Evolutionary conservation across 2,888 invertebrate genomes (phyloP).

Genomic region (Eulithis prunata): DNA sequence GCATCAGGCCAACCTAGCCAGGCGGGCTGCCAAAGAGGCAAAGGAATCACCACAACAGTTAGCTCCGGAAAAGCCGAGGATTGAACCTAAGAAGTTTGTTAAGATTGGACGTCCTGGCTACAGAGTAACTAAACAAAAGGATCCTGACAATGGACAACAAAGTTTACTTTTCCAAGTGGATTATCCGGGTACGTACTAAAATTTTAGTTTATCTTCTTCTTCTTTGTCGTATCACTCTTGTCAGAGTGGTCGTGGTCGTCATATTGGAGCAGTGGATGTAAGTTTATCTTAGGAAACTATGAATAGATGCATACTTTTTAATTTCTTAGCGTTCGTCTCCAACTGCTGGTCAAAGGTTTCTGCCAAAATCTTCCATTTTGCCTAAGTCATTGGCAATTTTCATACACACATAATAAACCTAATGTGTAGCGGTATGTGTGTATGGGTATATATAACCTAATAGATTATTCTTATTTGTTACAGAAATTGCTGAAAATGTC

Average conservation of each 20-base stretch:
- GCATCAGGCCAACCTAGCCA: conserved; percentile 99
- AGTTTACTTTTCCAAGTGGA: conserved; percentile 98
- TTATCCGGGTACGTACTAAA: conserved; percentile 87
- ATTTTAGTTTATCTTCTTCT: too few relatives aligned
- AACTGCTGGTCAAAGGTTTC: too few relatives aligned
- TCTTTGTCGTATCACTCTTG: too few relatives aligned
- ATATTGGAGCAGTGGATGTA: too few relatives aligned
- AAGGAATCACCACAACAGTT: conserved; percentile 97
- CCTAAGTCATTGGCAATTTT: too few relatives aligned
- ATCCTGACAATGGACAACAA: conserved; percentile 97
- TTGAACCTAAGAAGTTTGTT: conserved; percentile 99
- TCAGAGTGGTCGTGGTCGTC: too few relatives aligned
- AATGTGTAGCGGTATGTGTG: too few relatives aligned
- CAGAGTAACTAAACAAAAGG: conserved; percentile 98
- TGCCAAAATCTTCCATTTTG: too few relatives aligned
- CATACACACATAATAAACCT: too few relatives aligned
- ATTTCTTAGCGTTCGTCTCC: too few relatives aligned
- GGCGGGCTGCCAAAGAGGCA: conserved; percentile 99
- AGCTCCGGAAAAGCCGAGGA: conserved; percentile 97
- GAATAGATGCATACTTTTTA: background rate
- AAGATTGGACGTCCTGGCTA: conserved; percentile 99
- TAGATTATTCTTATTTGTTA: conserved; percentile 37
- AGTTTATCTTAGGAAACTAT: background rate
- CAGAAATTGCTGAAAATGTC: conserved; percentile 94
- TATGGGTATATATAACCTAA: too few relatives aligned